phyloP scores from a whole-genome alignment of 2,888 invertebrate genomes.

The Tanypteryx hageni region DNA sequence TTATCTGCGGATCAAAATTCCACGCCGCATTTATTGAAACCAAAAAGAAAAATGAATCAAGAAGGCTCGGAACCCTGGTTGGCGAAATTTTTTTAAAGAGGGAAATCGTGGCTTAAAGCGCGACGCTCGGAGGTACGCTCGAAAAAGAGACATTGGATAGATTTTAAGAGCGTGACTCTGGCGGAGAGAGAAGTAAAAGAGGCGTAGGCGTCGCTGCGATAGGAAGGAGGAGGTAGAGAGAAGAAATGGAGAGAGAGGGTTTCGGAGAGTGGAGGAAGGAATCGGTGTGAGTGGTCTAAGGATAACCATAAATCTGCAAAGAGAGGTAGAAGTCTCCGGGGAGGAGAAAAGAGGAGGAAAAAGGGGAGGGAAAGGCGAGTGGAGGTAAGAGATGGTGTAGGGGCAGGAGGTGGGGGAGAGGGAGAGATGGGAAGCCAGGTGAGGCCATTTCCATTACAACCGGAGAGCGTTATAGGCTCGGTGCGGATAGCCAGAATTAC shows the following conservation, averaged over 20 bases:
- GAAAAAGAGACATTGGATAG: background rate
- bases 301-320: slow-evolving; percentile 62
- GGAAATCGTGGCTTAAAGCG: background rate
- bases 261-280: background rate
- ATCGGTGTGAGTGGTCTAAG: slow-evolving; percentile 41
- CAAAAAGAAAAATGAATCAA: background rate
- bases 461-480: slow-evolving; percentile 15
- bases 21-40: too few species aligned
- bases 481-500: slow-evolving; percentile 46
- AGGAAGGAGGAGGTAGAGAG: background rate
- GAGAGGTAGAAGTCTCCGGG: slow-evolving; percentile 31
- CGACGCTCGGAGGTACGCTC: background rate
- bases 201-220: slow-evolving; percentile 7
- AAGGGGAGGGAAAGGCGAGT: background rate
- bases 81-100: background rate
- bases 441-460: slow-evolving; percentile 39
- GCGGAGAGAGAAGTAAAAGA: background rate
- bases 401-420: background rate
- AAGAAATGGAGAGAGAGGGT: background rate
- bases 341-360: too few species aligned
- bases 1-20: too few species aligned
- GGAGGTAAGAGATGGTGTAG: background rate
- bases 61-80: background rate
- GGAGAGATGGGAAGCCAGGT: background rate
- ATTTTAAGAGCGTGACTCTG: slow-evolving; percentile 23